Evolutionary conservation across 53 echinoderm and acorn worm species (phyloP).

Genomic region (Luidia sarsii): DNA sequence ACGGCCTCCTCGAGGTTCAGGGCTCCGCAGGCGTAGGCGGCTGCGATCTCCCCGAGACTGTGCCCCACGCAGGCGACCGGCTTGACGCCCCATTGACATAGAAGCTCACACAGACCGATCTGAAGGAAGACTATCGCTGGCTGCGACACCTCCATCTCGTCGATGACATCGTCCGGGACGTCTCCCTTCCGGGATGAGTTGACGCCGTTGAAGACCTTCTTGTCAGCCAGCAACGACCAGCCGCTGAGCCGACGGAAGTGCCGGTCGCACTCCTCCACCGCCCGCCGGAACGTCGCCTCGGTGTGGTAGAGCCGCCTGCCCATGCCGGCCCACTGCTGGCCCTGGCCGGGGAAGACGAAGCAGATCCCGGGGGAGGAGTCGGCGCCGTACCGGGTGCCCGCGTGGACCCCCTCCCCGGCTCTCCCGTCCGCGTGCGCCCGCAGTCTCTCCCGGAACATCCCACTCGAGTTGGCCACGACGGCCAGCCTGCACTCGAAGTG

Average conservation of each 20-base stretch:
- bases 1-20: conserved; percentile 86
- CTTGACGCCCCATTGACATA: conserved; percentile 76
- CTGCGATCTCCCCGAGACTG: conserved; percentile 94
- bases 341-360: conserved; percentile 94
- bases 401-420: conserved; percentile 54
- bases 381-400: conserved; percentile 28
- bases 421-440: conserved; percentile 17
- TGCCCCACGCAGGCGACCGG: conserved; percentile 88
- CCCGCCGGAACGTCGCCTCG: conserved; percentile 67
- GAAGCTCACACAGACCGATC: conserved; percentile 77
- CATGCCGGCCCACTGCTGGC: conserved; percentile 94
- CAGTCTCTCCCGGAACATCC: conserved; percentile 37
- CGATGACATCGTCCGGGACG: conserved; percentile 31
- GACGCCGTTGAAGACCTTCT: conserved; percentile 52
- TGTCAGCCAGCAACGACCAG: conserved; percentile 78
- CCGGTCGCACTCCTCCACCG: conserved; percentile 73
- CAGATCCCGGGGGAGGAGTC: conserved; percentile 73
- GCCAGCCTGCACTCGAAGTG: conserved; percentile 79
- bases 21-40: conserved; percentile 92
- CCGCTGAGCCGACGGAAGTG: conserved; percentile 87
- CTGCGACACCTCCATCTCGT: conserved; percentile 85
- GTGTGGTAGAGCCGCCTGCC: conserved; percentile 84
- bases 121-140: conserved; percentile 89
- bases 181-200: neutral
- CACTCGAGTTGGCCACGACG: conserved; percentile 74